Evolutionary conservation across 2,797 vertebrate genomes (phyloP).

Genomic region (Otolemur crassicaudatus): DNA sequence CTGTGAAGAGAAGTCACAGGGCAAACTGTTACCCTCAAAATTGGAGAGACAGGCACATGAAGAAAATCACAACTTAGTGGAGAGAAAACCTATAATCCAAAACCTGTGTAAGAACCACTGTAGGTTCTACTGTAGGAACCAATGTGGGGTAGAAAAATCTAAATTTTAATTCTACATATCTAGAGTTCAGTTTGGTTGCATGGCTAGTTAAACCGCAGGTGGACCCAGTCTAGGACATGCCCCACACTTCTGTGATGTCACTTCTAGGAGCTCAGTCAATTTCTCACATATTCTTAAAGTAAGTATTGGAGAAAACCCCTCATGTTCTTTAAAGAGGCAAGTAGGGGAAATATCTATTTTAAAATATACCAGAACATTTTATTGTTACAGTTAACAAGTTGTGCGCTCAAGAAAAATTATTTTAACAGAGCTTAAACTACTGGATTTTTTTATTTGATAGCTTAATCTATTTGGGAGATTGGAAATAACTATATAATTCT

Average conservation of each 20-base stretch:
- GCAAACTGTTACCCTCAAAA: not conserved
- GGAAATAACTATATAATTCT: not conserved
- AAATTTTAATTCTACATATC: too few species aligned
- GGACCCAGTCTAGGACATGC: not conserved
- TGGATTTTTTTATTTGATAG: not conserved
- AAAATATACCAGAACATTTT: not conserved
- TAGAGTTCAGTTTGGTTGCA: accelerated
- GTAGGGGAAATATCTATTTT: not conserved
- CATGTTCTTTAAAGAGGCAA: not conserved
- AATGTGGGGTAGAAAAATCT: not conserved
- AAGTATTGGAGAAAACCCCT: not conserved
- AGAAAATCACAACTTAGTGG: not conserved
- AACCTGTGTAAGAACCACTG: not conserved
- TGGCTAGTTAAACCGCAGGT: not conserved
- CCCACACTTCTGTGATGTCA: not conserved
- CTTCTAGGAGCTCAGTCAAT: not conserved
- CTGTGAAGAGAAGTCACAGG: not conserved
- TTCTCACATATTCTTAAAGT: not conserved
- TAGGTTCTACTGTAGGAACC: not conserved
- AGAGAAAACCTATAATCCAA: not conserved
- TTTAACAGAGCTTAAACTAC: not conserved
- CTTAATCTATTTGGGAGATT: not conserved
- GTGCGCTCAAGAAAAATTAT: not conserved
- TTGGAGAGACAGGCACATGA: not conserved
- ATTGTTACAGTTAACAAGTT: not conserved